Conservation (phyloP, 2,888 invertebrate genomes). For the Lycocerus yunnanus region DNA sequence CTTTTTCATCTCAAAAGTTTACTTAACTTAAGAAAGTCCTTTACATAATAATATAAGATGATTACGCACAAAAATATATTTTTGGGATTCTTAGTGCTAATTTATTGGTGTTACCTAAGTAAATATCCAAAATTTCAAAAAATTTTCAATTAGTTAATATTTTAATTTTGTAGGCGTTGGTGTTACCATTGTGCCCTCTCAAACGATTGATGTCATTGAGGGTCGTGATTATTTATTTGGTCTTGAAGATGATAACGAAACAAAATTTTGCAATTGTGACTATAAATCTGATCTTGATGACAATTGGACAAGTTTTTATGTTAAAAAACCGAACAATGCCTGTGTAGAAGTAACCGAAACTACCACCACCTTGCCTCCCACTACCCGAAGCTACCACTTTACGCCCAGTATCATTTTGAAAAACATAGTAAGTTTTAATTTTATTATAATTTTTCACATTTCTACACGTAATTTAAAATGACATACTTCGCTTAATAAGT, state of each 20-base stretch:
- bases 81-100: background rate
- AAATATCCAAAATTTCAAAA: background rate
- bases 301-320: background rate
- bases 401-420: no score
- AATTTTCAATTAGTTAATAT: background rate
- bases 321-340: background rate
- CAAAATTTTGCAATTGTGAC: background rate
- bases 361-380: background rate
- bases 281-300: conserved; percentile 2
- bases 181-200: conserved; percentile 2
- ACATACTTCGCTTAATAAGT: no score
- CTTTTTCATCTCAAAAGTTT: background rate
- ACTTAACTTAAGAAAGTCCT: background rate
- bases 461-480: no score
- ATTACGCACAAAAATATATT: background rate
- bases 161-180: background rate
- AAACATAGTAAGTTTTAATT: background rate
- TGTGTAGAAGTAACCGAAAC: background rate
- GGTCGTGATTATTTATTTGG: conserved; percentile 3
- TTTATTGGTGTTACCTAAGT: background rate
- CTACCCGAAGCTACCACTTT: no score
- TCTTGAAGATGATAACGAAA: background rate
- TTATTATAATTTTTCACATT: background rate
- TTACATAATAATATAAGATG: background rate
- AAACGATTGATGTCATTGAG: conserved; percentile 1